phyloP scores from a whole-genome alignment of 2,888 invertebrate genomes.

The Strigamia maritima region DNA sequence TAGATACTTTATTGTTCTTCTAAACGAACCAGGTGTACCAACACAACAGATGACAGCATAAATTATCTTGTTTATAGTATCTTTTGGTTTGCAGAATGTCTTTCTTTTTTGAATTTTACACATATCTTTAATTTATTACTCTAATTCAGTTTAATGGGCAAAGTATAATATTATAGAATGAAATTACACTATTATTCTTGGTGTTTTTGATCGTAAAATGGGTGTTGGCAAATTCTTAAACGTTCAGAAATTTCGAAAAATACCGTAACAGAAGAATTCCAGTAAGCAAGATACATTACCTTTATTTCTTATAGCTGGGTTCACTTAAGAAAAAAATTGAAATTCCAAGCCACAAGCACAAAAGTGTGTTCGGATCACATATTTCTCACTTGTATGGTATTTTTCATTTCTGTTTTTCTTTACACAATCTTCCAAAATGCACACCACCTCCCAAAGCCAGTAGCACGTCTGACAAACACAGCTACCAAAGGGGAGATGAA shows the following conservation, averaged over 20 bases:
- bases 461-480: conserved; percentile 32
- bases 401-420: conserved; percentile 34
- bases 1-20: too few relatives aligned
- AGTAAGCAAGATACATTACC: conserved; percentile 29
- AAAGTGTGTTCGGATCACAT: conserved; percentile 28
- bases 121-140: too few relatives aligned
- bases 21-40: too few relatives aligned
- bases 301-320: conserved; percentile 21
- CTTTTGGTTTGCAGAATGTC: too few relatives aligned
- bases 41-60: too few relatives aligned
- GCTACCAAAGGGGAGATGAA: conserved; percentile 25
- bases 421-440: conserved; percentile 30
- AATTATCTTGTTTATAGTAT: too few relatives aligned
- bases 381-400: conserved; percentile 30
- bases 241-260: neutral
- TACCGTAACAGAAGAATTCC: neutral
- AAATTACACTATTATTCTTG: neutral
- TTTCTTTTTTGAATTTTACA: too few relatives aligned
- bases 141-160: too few relatives aligned
- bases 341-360: conserved; percentile 31
- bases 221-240: conserved; percentile 1
- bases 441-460: conserved; percentile 34
- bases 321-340: conserved; percentile 29
- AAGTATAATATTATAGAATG: too few relatives aligned
- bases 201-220: neutral